phyloP scores from a whole-genome alignment of 2,888 invertebrate genomes.

The Parochlus steinenii region DNA sequence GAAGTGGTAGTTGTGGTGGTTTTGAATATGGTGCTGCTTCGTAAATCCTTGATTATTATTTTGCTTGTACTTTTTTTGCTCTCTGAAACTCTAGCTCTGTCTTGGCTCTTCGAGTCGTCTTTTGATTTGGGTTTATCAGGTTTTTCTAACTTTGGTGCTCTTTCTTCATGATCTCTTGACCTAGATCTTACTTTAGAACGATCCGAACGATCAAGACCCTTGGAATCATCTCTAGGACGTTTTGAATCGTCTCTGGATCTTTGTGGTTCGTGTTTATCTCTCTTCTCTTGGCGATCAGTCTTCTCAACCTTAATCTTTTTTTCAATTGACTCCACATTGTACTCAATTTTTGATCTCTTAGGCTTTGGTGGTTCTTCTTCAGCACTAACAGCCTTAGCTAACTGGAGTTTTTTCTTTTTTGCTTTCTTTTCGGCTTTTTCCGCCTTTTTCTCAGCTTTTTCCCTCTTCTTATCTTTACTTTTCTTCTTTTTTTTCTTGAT shows the following conservation, averaged over 20 bases:
- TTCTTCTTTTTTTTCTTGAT: conserved; percentile 22
- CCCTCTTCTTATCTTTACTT: conserved; percentile 29
- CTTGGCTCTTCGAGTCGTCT: too few relatives aligned
- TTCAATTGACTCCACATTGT: too few relatives aligned
- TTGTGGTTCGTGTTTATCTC: conserved; percentile 12
- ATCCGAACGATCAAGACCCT: background rate
- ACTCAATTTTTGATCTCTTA: too few relatives aligned
- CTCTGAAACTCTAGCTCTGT: too few relatives aligned
- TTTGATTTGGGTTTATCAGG: too few relatives aligned
- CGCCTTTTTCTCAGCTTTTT: conserved; percentile 38
- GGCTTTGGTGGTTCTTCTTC: conserved; percentile 16
- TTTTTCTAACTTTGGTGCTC: too few relatives aligned
- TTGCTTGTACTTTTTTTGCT: too few relatives aligned
- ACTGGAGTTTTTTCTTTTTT: conserved; percentile 26
- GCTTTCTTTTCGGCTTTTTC: conserved; percentile 46
- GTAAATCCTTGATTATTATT: too few relatives aligned
- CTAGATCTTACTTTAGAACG: too few relatives aligned
- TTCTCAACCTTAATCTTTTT: conserved; percentile 14
- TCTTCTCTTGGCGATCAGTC: conserved; percentile 16
- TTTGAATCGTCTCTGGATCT: background rate
- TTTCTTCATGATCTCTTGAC: too few relatives aligned
- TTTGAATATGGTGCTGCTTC: too few relatives aligned
- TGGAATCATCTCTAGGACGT: background rate
- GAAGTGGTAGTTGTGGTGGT: too few relatives aligned
- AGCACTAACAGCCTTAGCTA: conserved; percentile 22